Evolutionary conservation across 2,888 invertebrate species (phyloP).

Genomic region (Thalpophila matura): DNA sequence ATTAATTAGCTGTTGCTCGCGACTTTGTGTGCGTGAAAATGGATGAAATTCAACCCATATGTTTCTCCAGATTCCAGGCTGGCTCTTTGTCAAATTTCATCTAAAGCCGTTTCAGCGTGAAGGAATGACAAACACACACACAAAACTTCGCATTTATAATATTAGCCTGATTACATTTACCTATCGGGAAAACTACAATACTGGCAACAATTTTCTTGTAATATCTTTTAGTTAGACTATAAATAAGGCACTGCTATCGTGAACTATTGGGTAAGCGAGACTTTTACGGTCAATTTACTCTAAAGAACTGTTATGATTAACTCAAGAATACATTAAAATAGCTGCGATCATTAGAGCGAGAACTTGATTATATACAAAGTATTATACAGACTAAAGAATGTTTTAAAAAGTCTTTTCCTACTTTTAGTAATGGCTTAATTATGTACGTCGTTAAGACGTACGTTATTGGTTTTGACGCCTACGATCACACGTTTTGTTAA

Average conservation of each 20-base stretch:
- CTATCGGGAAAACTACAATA: slow-evolving; percentile 4
- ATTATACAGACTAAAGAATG: slow-evolving; percentile 43
- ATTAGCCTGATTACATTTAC: slow-evolving; percentile 10
- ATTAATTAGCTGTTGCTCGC: too few relatives aligned
- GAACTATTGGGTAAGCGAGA: slow-evolving; percentile 37
- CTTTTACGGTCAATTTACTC: slow-evolving; percentile 70
- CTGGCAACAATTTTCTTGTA: slow-evolving; percentile 32
- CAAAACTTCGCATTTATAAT: slow-evolving; percentile 22
- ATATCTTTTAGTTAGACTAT: slow-evolving; percentile 21
- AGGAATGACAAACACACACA: too few relatives aligned
- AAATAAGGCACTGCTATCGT: slow-evolving; percentile 32
- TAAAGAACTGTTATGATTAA: slow-evolving; percentile 67
- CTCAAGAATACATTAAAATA: slow-evolving; percentile 49
- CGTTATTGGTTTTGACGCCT: slow-evolving; percentile 59
- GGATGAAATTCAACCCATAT: too few relatives aligned
- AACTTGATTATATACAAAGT: slow-evolving; percentile 44
- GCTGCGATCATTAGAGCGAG: slow-evolving; percentile 34
- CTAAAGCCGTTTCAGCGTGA: too few relatives aligned
- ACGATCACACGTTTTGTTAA: slow-evolving; percentile 50
- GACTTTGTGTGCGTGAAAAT: too few relatives aligned
- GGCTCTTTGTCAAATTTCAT: too few relatives aligned
- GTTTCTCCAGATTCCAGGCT: too few relatives aligned
- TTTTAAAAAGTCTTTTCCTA: slow-evolving; percentile 21
- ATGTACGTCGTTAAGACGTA: slow-evolving; percentile 40
- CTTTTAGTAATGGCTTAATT: slow-evolving; percentile 57